These are phyloP conservation scores for Drosophila falleni DNA, from an alignment of 2,888 invertebrate genomes.

Conservation along the genomic window DNA sequence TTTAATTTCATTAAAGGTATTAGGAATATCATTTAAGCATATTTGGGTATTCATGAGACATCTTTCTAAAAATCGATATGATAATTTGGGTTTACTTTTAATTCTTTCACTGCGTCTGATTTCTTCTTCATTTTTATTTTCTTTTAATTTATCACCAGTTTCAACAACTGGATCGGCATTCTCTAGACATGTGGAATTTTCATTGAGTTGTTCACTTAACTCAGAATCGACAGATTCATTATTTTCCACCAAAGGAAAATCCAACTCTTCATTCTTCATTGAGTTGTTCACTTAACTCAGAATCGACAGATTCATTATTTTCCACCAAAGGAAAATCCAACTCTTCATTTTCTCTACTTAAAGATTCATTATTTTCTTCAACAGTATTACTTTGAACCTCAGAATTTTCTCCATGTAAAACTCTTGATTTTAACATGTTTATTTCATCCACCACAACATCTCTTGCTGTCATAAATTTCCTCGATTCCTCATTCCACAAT, in stretches of 20 bases:
- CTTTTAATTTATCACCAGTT: slow-evolving; percentile 15
- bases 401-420: slow-evolving; percentile 37
- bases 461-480: slow-evolving; percentile 31
- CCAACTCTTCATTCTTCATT: too few species aligned
- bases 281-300: neutral
- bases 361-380: slow-evolving; percentile 11
- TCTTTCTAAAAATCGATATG: slow-evolving; percentile 31
- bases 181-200: slow-evolving; percentile 12
- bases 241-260: too few species aligned
- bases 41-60: slow-evolving; percentile 33
- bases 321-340: slow-evolving; percentile 13
- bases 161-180: slow-evolving; percentile 24
- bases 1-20: slow-evolving; percentile 13
- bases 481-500: slow-evolving; percentile 13
- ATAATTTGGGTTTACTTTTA: slow-evolving; percentile 14
- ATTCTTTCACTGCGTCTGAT: slow-evolving; percentile 7
- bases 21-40: slow-evolving; percentile 10
- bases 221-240: too few species aligned
- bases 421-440: slow-evolving; percentile 20
- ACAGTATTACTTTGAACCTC: slow-evolving; percentile 3
- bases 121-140: slow-evolving; percentile 2
- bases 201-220: too few species aligned
- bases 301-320: neutral
- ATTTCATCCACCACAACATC: slow-evolving; percentile 19
- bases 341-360: slow-evolving; percentile 13